Evolutionary conservation across 1,140 invertebrate genomes (phyloP).

Genomic region (Pachypsylla venusta): DNA sequence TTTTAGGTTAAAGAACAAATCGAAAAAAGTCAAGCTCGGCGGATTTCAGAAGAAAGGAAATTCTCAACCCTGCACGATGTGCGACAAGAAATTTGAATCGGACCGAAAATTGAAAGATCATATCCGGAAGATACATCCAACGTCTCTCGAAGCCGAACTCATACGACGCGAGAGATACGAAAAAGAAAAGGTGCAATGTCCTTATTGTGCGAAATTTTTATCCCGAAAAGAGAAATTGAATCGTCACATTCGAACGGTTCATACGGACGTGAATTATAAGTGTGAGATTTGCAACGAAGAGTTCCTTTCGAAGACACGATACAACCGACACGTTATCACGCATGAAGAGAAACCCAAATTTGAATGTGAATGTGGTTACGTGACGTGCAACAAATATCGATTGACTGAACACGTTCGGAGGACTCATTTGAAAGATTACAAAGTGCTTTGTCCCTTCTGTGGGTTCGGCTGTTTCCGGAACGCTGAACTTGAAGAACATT

Average conservation of each 20-base stretch:
- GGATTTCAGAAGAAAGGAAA: not conserved
- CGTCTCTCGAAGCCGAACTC: not conserved
- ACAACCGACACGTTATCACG: not conserved
- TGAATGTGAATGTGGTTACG: constrained; percentile 5
- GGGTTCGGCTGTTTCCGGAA: constrained; percentile 6
- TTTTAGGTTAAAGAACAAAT: constrained; percentile 7
- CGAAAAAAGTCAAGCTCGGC: not conserved
- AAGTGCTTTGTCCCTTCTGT: constrained; percentile 2
- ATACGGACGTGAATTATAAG: constrained; percentile 3
- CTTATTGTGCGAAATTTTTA: constrained; percentile 2
- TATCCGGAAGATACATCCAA: not conserved
- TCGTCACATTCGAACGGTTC: not conserved
- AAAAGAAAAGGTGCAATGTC: constrained; percentile 2
- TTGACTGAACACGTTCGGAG: not conserved
- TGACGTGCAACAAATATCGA: not conserved
- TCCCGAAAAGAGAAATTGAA: not conserved
- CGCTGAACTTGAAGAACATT: constrained; percentile 2
- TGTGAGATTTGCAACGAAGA: constrained; percentile 2
- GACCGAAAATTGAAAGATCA: constrained; percentile 5
- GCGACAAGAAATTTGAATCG: not conserved
- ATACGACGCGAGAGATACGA: not conserved
- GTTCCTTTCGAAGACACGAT: not conserved
- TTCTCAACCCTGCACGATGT: not conserved
- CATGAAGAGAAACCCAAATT: constrained; percentile 1
- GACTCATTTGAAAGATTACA: not conserved